Evolutionary conservation across 2,888 invertebrate genomes (phyloP), one percentile per base, ranked within the genome.

Genomic region (Athetis lepigone): DNA sequence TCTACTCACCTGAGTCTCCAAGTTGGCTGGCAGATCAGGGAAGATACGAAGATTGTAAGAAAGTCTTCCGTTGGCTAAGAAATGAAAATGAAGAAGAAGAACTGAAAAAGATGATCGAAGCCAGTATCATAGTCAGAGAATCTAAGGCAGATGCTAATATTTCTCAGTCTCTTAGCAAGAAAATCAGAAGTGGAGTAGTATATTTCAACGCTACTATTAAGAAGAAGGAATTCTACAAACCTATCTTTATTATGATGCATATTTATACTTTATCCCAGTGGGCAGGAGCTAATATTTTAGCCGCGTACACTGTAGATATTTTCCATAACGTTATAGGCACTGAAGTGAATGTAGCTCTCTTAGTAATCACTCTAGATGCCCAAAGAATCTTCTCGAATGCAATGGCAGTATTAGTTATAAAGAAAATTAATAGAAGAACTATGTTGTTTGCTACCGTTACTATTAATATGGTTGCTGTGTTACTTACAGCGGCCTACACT

Each of bases 21-120:
- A 92, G 93, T 58, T 97, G 96, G 96, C 80, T 97, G 19, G 91
- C 96, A 0, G 92, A 95, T 33, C 95, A 95, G 67, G 95, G 95
- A 0, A 89, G 92, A 13, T 86, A 92, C 1, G 92, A 92, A 0
- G 94, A 96, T 36, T 96, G 96, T 0, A 90, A 92, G 63, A 84
- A 87, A 33, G 91, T 96, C 0, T 95, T 96, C 23, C 88, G 92
- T 21, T 96, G 95, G 92, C 91, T 96, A 40, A 89, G 96, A 70
- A 96, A 96, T 29, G 81, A 86, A 7, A 85, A 85, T 0, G 87
- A 88, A 66, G 87, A 89, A 37, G 94, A 94, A 2, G 91, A 92
- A 75, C 66, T 92, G 13, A 81, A 86, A 7, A 84, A 82, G 51
- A 88, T 92, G 87, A 88, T 92, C 19, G 88, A 70, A 79, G 88